Evolutionary conservation across 2,113 vertebrate species (phyloP).

Genomic region (Pitta sordida): DNA sequence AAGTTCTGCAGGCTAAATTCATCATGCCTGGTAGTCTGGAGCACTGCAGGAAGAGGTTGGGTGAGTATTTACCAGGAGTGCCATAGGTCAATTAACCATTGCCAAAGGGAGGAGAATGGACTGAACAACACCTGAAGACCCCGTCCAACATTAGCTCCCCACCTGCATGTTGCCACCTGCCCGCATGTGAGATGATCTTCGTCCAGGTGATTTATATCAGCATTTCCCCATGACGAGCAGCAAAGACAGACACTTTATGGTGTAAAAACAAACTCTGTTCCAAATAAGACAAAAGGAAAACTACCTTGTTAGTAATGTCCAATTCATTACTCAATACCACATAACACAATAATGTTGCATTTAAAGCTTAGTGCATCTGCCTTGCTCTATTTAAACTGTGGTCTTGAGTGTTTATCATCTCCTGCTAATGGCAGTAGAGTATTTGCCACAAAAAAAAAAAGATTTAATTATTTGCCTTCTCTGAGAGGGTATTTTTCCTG

Average conservation of each 20-base stretch:
- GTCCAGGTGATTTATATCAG: neutral
- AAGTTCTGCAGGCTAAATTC: neutral
- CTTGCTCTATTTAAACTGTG: conserved; percentile 9
- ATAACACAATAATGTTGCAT: neutral
- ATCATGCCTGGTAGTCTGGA: neutral
- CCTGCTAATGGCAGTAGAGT: neutral
- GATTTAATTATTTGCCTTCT: conserved; percentile 49
- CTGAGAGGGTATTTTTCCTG: conserved; percentile 32
- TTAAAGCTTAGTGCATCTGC: neutral
- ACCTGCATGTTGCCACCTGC: neutral
- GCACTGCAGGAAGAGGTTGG: neutral
- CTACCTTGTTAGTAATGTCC: neutral
- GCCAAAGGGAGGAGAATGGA: neutral
- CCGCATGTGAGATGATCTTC: neutral
- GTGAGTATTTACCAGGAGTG: neutral
- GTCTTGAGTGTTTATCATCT: conserved; percentile 35
- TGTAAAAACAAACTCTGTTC: neutral
- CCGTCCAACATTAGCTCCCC: neutral
- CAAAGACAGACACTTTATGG: neutral
- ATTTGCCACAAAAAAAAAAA: conserved; percentile 57
- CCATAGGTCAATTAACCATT: neutral
- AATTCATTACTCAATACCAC: neutral
- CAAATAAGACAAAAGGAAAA: neutral
- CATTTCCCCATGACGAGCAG: neutral
- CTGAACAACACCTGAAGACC: neutral